These are phyloP conservation scores for Eumerus sabulonum DNA, from an alignment of 2,888 invertebrate species.

Conservation along the genomic window DNA sequence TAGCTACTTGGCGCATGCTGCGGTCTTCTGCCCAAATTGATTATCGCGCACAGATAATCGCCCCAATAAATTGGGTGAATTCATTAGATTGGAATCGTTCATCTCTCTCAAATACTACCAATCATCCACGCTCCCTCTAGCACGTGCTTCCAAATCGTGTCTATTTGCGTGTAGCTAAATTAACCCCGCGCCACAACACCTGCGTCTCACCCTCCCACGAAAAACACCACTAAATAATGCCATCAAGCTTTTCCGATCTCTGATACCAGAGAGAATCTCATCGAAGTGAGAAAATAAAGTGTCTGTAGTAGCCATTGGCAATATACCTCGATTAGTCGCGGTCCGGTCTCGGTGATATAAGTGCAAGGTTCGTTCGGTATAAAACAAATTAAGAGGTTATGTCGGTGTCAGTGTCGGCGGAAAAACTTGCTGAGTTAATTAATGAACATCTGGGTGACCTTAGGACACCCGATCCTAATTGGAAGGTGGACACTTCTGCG, in stretches of 20 bases:
- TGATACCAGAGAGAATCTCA: constrained; percentile 44
- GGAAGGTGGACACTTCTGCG: constrained; percentile 83
- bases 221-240: constrained; percentile 45
- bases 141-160: constrained; percentile 41
- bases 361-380: not conserved
- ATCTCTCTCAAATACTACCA: constrained; percentile 29
- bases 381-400: not conserved
- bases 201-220: constrained; percentile 2
- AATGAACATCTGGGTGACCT: constrained; percentile 73
- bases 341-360: constrained; percentile 13
- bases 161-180: constrained; percentile 44
- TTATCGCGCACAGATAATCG: constrained; percentile 30
- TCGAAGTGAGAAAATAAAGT: too few species aligned
- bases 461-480: constrained; percentile 75
- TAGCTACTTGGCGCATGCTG: constrained; percentile 31
- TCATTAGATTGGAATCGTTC: constrained; percentile 44
- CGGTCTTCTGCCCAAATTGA: constrained; percentile 45
- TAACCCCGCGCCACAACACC: not conserved
- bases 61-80: constrained; percentile 52
- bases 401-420: constrained; percentile 31
- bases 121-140: constrained; percentile 29
- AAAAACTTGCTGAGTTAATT: constrained; percentile 72
- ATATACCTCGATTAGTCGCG: constrained; percentile 52
- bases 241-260: constrained; percentile 31
- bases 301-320: constrained; percentile 43